A percentile compares a stretch with the other conserved stretches of the same genome.
phyloP scores from a whole-genome alignment of 2,888 invertebrate species.

The Drosophila histrio region DNA sequence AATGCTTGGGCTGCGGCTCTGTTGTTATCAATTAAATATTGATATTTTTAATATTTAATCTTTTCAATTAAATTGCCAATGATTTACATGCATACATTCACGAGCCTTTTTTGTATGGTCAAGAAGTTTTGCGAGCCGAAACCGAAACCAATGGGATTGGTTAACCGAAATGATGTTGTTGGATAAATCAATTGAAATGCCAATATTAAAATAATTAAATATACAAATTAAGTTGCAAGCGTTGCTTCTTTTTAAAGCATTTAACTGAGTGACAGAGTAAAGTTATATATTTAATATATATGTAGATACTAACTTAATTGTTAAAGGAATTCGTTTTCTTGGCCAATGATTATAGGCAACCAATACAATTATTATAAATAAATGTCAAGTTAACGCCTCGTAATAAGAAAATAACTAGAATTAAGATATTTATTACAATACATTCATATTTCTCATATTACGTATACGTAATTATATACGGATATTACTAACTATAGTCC shows the following conservation, averaged over 20 bases:
- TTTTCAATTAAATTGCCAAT: constrained; percentile 73
- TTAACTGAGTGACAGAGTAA: neutral
- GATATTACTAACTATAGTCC: neutral
- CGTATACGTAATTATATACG: too few species aligned
- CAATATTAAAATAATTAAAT: constrained; percentile 66
- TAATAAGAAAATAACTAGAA: neutral
- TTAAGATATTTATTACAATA: neutral
- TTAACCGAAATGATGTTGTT: constrained; percentile 58
- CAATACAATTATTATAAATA: neutral
- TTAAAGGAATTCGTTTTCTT: neutral
- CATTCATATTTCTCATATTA: neutral
- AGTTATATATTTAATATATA: neutral
- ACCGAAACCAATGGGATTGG: constrained; percentile 30
- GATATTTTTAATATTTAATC: constrained; percentile 76
- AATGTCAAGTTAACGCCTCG: neutral
- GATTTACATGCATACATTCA: constrained; percentile 45
- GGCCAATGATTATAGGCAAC: neutral
- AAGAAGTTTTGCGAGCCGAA: constrained; percentile 33
- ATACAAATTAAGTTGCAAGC: constrained; percentile 58
- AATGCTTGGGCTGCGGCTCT: constrained; percentile 6
- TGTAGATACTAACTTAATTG: neutral
- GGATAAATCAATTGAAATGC: constrained; percentile 72
- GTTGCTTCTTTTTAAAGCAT: neutral
- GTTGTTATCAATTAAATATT: constrained; percentile 69
- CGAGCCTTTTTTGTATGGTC: constrained; percentile 20